Evolutionary conservation across 2,113 vertebrate species (phyloP).

Genomic region (Paratilapia polleni): DNA sequence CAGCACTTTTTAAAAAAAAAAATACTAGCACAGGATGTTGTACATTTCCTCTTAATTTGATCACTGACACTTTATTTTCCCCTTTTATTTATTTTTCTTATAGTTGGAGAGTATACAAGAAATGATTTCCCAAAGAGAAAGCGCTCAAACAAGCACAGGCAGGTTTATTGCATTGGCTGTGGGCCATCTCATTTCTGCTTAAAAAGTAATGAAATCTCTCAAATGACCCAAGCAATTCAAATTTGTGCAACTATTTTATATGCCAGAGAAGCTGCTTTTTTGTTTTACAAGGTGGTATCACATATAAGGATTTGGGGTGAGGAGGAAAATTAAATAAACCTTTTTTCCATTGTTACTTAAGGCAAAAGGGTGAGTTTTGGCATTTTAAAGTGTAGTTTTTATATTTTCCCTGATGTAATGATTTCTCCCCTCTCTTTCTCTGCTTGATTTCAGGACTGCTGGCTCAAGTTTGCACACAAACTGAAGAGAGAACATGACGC

Average conservation of each 20-base stretch:
- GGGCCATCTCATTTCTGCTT: slow-evolving; percentile 67
- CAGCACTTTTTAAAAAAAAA: slow-evolving; percentile 43
- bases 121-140: slow-evolving; percentile 51
- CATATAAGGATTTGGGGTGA: slow-evolving; percentile 13
- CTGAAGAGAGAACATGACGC: slow-evolving; percentile 71
- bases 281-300: slow-evolving; percentile 45
- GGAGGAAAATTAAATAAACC: slow-evolving; percentile 31
- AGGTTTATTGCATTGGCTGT: slow-evolving; percentile 70
- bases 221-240: slow-evolving; percentile 71
- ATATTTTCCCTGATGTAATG: slow-evolving; percentile 33
- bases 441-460: slow-evolving; percentile 66
- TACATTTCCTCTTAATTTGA: slow-evolving; percentile 61
- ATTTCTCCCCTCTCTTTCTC: slow-evolving; percentile 26
- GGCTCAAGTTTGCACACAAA: slow-evolving; percentile 31
- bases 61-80: slow-evolving; percentile 40
- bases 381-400: slow-evolving; percentile 36
- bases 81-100: slow-evolving; percentile 50
- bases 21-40: slow-evolving; percentile 34
- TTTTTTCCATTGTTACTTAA: slow-evolving; percentile 40
- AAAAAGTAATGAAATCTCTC: slow-evolving; percentile 72
- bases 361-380: slow-evolving; percentile 19
- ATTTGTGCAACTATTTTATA: slow-evolving; percentile 68
- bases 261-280: slow-evolving; percentile 48
- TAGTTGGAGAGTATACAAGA: slow-evolving; percentile 28
- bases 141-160: slow-evolving; percentile 25